Evolutionary conservation across 2,888 invertebrate genomes (phyloP).

Genomic region (Nomada goodeniana): DNA sequence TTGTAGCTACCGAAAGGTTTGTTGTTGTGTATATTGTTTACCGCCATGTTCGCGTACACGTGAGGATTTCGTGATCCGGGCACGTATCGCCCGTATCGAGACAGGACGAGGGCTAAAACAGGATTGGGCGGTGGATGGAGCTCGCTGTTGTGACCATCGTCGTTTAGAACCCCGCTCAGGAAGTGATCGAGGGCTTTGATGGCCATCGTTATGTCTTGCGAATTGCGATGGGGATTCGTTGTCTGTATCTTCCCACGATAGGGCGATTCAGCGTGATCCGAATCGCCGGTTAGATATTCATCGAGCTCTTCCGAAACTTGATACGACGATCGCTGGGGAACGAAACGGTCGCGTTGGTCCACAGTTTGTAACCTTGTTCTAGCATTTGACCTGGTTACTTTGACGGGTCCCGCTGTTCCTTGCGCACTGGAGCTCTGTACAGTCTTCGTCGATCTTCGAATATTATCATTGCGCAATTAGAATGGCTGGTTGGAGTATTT

Average conservation of each 20-base stretch:
- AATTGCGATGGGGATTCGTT: conserved; percentile 51
- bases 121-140: conserved; percentile 87
- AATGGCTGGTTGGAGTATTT: no score
- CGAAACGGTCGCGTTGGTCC: conserved; percentile 32
- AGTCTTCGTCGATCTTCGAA: conserved; percentile 14
- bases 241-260: conserved; percentile 57
- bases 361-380: conserved; percentile 3
- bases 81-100: conserved; percentile 88
- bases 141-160: conserved; percentile 85
- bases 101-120: conserved; percentile 87
- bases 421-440: neutral
- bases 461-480: no score
- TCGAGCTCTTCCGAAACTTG: conserved; percentile 55
- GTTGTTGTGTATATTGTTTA: conserved; percentile 89
- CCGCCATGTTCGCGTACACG: conserved; percentile 87
- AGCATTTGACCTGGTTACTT: conserved; percentile 2
- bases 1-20: conserved; percentile 88
- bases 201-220: conserved; percentile 67
- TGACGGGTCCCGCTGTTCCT: neutral
- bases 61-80: conserved; percentile 75
- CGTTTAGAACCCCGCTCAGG: conserved; percentile 68
- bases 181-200: conserved; percentile 74
- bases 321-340: conserved; percentile 55
- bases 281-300: conserved; percentile 51
- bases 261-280: conserved; percentile 39